Base-by-base conservation (phyloP, 2,888 invertebrate species). In the Apodemia zela region DNA sequence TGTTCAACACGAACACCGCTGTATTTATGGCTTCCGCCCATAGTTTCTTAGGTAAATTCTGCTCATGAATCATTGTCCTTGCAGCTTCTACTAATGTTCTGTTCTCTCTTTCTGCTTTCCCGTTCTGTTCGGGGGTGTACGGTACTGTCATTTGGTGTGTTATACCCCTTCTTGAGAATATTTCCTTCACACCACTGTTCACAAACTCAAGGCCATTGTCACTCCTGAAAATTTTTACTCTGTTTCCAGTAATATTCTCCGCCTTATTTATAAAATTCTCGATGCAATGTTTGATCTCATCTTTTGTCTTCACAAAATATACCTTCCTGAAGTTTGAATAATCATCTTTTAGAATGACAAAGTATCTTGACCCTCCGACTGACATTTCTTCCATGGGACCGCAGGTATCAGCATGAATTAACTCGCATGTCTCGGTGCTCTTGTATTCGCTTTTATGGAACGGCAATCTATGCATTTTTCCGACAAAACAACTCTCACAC, bases 61-160 rank as follows among this genome's bases (percentile, higher is more conserved):
- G 60, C 15, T 61, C 65, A 29, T 13, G 18, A 13, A 66, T 17
- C 65, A 64, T 65, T 59, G 66, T 66, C 45, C 78, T 65, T 47
- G 73, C 75, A n/a, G 74, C 69, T 68, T 78, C 78, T n/a, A 67
- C 60, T 17, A 67, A 35, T 15, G 64, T 64, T 64, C 76, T 8
- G 25, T 63, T 68, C 65, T 80, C 75, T 11, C 78, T 68, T 63
- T 81, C 79, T 0, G 76, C 75, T 62, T 69, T 66, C 4, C 80
- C 79, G 68, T 84, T 85, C 68, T 82, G 79, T 68, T 81, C 73
- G 5, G 81, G 78, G 11, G 78, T 77, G 65, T 78, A 78, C 3
- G 71, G 65, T 0, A 74, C 73, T 10, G 71, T 65, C 0, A 60
- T 72, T 68, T 78, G 74, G 60, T 78, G 76, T 38, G 45, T 64